Evolutionary conservation across 2,888 invertebrate species (phyloP).

Genomic region (Tetragonula carbonaria): DNA sequence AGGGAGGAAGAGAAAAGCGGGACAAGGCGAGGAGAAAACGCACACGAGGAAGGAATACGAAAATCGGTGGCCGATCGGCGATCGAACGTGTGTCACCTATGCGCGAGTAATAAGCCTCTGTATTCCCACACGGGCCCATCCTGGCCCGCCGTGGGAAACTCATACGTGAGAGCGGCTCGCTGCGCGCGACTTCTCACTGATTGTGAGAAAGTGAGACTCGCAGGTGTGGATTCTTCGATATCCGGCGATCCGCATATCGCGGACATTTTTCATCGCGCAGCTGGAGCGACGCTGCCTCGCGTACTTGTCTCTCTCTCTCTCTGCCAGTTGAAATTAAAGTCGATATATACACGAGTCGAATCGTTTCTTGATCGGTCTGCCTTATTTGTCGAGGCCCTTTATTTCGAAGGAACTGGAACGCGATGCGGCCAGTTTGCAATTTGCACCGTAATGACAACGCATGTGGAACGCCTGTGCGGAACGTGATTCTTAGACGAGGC

Average conservation of each 20-base stretch:
- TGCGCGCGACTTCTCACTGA: slow-evolving; percentile 27
- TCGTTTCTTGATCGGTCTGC: slow-evolving; percentile 57
- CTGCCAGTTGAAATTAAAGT: slow-evolving; percentile 16
- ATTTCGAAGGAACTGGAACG: not conserved
- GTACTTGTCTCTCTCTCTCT: slow-evolving; percentile 54
- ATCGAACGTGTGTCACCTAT: slow-evolving; percentile 77
- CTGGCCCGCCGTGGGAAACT: slow-evolving; percentile 83
- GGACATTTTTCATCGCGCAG: slow-evolving; percentile 61
- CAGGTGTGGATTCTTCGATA: slow-evolving; percentile 63
- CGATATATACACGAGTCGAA: slow-evolving; percentile 27
- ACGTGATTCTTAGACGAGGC: slow-evolving; percentile 21
- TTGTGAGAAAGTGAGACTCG: slow-evolving; percentile 13
- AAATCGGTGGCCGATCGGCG: slow-evolving; percentile 76
- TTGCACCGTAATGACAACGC: slow-evolving; percentile 38
- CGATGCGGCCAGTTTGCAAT: slow-evolving; percentile 16
- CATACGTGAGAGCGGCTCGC: slow-evolving; percentile 79
- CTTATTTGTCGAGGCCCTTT: slow-evolving; percentile 13
- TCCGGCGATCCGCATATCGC: slow-evolving; percentile 30
- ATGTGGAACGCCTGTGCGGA: not conserved
- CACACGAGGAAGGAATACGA: slow-evolving; percentile 79
- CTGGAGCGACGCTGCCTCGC: slow-evolving; percentile 39
- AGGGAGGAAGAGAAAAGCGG: slow-evolving; percentile 14
- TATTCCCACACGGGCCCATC: slow-evolving; percentile 80
- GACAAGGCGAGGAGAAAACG: slow-evolving; percentile 32
- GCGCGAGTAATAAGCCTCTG: slow-evolving; percentile 81